Evolutionary conservation across 1,140 invertebrate species (phyloP), one percentile per base, ranked within the genome.

Genomic region (Ips typographus): DNA sequence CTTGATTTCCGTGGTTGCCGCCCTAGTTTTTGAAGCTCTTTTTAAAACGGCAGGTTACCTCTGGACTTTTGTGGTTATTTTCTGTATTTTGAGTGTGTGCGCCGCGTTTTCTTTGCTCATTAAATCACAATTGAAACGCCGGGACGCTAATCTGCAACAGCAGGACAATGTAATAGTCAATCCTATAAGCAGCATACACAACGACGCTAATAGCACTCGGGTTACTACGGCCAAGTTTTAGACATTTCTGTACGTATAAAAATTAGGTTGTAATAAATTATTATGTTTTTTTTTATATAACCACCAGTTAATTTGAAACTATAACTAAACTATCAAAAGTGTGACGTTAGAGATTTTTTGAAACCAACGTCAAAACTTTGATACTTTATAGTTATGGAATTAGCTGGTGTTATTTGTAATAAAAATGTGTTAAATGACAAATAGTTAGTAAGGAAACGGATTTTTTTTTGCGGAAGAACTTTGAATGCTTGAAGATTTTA

Each of bases 91-190:
- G 40, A n/a, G 41, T n/a, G 6, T 61, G 5, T 70, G 56, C 49
- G 64, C 74, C 2, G 4, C 65, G 38, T 4, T 66, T n/a, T 43
- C 69, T 41, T 65, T 73, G 7, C 66, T 76, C 37, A 63, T 75
- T n/a, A 63, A 62, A 37, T 51, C 72, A 0, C 71, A 69, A 61
- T 71, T 77, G 40, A 66, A 63, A 37, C 70, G 76, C 71, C 68
- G 71, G 64, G 69, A 73, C 7, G 75, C 73, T 1, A 77, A 77
- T 68, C 57, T 72, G 38, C 53, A 66, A n/a, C 36, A 60, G 3
- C 49, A 65, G 8, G 8, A 56, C 6, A 56, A 40, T 44, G 4
- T 56, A 36, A 36, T 51, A 42, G 59, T 43, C 38, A 37, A 43
- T 3, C 3, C 59, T 38, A 43, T 40, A 2, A 59, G 39, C 4